Evolutionary conservation across 37 sponge, comb jelly and placozoan species (phyloP), one percentile per base, ranked within the genome.

Genomic region (Mnemiopsis leidyi): DNA sequence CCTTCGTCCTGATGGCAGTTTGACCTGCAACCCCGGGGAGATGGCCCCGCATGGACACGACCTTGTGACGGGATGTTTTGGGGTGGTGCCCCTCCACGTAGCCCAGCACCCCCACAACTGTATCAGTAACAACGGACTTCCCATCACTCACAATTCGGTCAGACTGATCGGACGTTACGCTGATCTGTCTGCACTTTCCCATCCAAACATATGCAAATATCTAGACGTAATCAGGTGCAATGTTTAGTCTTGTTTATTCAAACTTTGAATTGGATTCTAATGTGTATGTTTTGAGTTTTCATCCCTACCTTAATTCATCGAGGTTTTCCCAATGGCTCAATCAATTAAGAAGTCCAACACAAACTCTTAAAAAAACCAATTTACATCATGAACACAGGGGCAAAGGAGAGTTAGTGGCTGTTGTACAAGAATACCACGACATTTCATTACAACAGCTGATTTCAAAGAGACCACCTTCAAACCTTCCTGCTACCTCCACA

Each of bases 91-190:
- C 32, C 96, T 98, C 94, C 95, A 95, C 32, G 96, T 95, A 26
- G 83, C 94, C 32, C 93, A 94, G n/a, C 95, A 95, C 69, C 94
- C 93, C 0, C 85, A 93, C 13, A 96, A 98, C 36, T 95, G 95
- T 32, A 96, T 96, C 94, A 96, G 96, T 36, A 69, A 76, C 31
- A 95, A 95, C 68, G 99, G 99, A 0, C 95, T 99, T 0, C 97
- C 99, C 40, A 94, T 99, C 2, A 95, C 97, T 0, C 97, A 95
- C 28, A 96, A 96, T 76, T 94, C 95, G 30, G 94, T 96, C 69
- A 93, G 94, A 90, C 95, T 99, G 39, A 36, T 94, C 31, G 99
- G 99, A 30, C 92, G 97, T 5, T 97, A 95, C 82, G 61, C 92
- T 2, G 92, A 68, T 26, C 92, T 99, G 69, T 82, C 31, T 92